Conservation (phyloP, 2,113 vertebrate species). For the Scortum barcoo region DNA sequence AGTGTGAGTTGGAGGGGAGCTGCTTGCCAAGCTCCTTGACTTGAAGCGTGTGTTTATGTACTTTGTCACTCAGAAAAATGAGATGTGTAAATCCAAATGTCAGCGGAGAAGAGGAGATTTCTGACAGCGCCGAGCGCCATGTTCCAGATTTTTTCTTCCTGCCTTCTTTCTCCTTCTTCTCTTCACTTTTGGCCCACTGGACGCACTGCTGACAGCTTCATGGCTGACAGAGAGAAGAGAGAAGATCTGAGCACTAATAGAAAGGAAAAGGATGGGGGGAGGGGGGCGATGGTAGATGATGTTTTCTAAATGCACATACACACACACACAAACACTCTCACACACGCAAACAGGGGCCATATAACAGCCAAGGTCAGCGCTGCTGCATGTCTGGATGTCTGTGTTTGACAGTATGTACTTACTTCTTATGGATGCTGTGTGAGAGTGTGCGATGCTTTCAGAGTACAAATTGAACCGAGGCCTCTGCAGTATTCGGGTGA, state of each 20-base stretch:
- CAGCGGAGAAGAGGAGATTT: constrained; percentile 69
- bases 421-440: constrained; percentile 18
- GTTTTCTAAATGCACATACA: constrained; percentile 18
- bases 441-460: constrained; percentile 27
- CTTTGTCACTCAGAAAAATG: constrained; percentile 83
- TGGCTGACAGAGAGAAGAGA: constrained; percentile 47
- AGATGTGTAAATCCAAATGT: constrained; percentile 82
- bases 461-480: constrained; percentile 55
- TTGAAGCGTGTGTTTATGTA: constrained; percentile 82
- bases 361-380: constrained; percentile 53
- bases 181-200: constrained; percentile 57
- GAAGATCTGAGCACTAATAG: constrained; percentile 47
- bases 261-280: constrained; percentile 6
- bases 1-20: constrained; percentile 30
- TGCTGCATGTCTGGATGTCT: constrained; percentile 21
- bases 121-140: constrained; percentile 63
- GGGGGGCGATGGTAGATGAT: constrained; percentile 16
- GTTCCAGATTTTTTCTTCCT: constrained; percentile 50
- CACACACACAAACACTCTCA: constrained; percentile 8
- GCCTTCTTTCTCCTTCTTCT: constrained; percentile 42
- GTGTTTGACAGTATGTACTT: constrained; percentile 30
- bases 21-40: constrained; percentile 71
- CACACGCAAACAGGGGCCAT: background rate
- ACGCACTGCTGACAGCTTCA: constrained; percentile 73
- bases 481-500: constrained; percentile 50